Conservation (phyloP, 2,888 invertebrate genomes). For the Troglohyphantes excavatus region DNA sequence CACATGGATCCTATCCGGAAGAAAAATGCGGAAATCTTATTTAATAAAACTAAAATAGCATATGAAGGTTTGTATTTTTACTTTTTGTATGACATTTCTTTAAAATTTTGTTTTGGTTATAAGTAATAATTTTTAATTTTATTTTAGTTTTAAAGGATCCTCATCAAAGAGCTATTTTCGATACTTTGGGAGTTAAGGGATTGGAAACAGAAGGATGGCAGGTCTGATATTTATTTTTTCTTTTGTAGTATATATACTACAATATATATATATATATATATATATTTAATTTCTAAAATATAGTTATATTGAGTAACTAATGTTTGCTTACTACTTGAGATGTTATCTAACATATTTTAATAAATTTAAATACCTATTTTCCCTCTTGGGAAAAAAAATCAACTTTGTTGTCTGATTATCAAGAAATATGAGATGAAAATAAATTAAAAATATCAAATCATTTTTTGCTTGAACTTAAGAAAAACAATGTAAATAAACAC, state of each 20-base stretch:
- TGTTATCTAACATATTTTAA: neutral
- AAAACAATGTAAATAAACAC: too few relatives aligned
- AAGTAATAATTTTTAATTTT: neutral
- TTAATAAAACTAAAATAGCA: constrained; percentile 95
- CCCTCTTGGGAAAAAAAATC: too few relatives aligned
- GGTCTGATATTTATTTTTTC: constrained; percentile 83
- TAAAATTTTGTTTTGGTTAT: constrained; percentile 8
- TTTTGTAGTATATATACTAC: too few relatives aligned
- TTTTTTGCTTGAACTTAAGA: too few relatives aligned
- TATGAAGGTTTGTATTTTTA: constrained; percentile 89
- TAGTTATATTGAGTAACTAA: neutral
- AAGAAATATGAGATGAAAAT: too few relatives aligned
- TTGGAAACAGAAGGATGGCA: constrained; percentile 98
- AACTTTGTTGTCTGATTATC: too few relatives aligned
- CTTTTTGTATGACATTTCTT: neutral
- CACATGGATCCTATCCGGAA: constrained; percentile 92
- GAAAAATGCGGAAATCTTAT: constrained; percentile 93
- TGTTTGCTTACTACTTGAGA: neutral
- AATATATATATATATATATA: too few relatives aligned
- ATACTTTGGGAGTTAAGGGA: constrained; percentile 93
- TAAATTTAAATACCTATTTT: neutral
- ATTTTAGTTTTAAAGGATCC: constrained; percentile 92
- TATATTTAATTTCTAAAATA: neutral
- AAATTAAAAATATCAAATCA: too few relatives aligned
- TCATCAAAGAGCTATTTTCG: constrained; percentile 97